Percentiles rank a stretch among this genome's conserved stretches.
These are phyloP conservation scores for Lepisosteus osseus DNA, from an alignment of 2,113 vertebrate genomes.

Conservation along the genomic window DNA sequence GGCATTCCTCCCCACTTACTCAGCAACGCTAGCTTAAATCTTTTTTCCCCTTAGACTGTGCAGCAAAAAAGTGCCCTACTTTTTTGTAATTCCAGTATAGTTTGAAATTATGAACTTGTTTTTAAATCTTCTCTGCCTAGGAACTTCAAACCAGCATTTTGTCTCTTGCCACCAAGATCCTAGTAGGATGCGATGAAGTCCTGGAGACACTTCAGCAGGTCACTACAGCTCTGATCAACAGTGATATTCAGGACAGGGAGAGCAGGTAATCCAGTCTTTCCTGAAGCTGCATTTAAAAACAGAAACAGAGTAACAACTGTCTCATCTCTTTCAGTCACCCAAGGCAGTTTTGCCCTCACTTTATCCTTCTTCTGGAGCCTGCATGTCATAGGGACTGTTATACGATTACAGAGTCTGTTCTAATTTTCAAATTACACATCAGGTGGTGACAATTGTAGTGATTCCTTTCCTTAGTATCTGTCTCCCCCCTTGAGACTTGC, in stretches of 20 bases:
- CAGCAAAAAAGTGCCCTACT: too few relatives aligned
- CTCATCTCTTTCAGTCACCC: neutral
- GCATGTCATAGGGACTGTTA: too few relatives aligned
- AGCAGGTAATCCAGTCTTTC: constrained; percentile 67
- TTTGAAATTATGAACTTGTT: too few relatives aligned
- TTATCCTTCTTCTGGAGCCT: neutral
- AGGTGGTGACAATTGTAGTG: too few relatives aligned
- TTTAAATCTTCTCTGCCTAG: constrained; percentile 49
- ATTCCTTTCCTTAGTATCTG: too few relatives aligned
- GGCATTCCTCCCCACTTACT: too few relatives aligned
- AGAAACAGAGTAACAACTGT: constrained; percentile 10
- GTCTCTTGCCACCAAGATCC: constrained; percentile 87
- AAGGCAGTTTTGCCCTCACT: neutral
- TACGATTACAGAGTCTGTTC: too few relatives aligned
- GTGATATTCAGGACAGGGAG: constrained; percentile 83
- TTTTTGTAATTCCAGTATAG: neutral
- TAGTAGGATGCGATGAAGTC: constrained; percentile 95
- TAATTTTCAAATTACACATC: too few relatives aligned
- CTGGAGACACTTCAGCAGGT: constrained; percentile 95
- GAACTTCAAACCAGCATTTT: constrained; percentile 93
- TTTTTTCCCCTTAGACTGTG: too few relatives aligned
- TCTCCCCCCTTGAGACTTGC: too few relatives aligned
- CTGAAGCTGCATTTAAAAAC: too few relatives aligned
- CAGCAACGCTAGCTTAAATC: too few relatives aligned
- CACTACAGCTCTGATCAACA: constrained; percentile 90